Evolutionary conservation across 2,888 invertebrate genomes (phyloP), one percentile per base, ranked within the genome.

Genomic region (Apoderus coryli): DNA sequence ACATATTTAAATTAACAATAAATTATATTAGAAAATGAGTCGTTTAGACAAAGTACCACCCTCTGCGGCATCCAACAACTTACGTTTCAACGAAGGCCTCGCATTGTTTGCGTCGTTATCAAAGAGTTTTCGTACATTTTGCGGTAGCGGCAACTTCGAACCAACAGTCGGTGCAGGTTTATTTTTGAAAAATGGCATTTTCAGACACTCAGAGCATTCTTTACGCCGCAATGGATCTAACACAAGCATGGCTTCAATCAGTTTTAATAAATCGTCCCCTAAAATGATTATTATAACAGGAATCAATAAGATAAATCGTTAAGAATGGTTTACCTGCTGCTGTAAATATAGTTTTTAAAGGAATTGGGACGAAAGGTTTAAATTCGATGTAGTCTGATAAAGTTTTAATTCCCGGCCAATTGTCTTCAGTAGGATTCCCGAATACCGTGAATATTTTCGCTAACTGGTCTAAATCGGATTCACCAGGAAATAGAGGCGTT

Each of bases 381-480:
- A 95, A 93, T 52, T 84, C 78, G 40, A 98, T 79, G 56, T 76
- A 98, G 59, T 95, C 95, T 9, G 88, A 84, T 26, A 98, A 56
- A 31, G 64, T 67, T 32, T 68, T 73, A 54, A 85, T 64, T 19
- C 79, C 77, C 5, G 92, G 88, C 98, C 98, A 98, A 32, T 69
- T 79, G 41, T 85, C 79, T 47, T 89, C 88, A 11, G 70, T 78
- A 1, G 98, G 96, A 27, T 90, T 90, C 4, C 98, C 98, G 43
- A 96, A 67, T 15, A 88, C 86, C 60, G 82, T 81, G 58, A 93
- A 96, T 48, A 98, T 99, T 49, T 80, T 82, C 1, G 85, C 82
- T 23, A 99, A 61, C 53, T 99, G 98, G 61, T 96, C 95, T 32
- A 99, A 63, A 59, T 99, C 98, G 0, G 92, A 82, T 47, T 96